These are phyloP conservation scores for Gasteruption jaculator DNA, from an alignment of 2,888 invertebrate genomes.

Conservation along the genomic window DNA sequence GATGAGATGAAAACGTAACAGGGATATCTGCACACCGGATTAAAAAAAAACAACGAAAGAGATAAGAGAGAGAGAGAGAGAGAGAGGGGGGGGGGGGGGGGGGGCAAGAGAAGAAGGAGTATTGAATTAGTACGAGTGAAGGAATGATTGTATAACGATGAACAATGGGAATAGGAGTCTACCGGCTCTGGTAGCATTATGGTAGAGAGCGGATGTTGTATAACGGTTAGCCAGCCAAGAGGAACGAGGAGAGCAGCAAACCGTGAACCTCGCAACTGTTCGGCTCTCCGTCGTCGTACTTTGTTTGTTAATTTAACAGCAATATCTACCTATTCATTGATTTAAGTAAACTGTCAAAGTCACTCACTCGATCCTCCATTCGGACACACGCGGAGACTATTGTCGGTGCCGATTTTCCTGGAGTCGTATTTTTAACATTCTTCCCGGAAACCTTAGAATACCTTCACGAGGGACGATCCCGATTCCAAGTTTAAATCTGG, in stretches of 20 bases:
- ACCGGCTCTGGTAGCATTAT: constrained; percentile 40
- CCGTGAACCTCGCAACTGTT: constrained; percentile 45
- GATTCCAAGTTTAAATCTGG: too few relatives aligned
- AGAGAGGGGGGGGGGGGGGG: constrained; percentile 4
- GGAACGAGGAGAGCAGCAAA: constrained; percentile 49
- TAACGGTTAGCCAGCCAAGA: constrained; percentile 53
- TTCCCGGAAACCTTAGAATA: too few relatives aligned
- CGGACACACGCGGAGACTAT: too few relatives aligned
- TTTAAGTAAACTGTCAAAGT: too few relatives aligned
- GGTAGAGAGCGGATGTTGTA: constrained; percentile 51
- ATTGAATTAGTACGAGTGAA: constrained; percentile 34
- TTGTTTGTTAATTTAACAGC: too few relatives aligned
- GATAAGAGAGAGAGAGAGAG: constrained; percentile 7
- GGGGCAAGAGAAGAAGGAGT: constrained; percentile 20
- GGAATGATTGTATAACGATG: constrained; percentile 46
- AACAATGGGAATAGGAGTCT: constrained; percentile 45
- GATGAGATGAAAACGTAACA: too few relatives aligned
- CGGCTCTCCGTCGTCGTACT: constrained; percentile 32
- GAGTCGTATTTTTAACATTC: too few relatives aligned
- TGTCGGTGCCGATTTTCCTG: too few relatives aligned
- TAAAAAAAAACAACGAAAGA: not conserved
- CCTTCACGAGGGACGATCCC: too few relatives aligned
- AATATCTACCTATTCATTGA: too few relatives aligned
- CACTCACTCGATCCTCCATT: too few relatives aligned
- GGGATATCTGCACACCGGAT: too few relatives aligned